phyloP scores from a whole-genome alignment of 2,797 vertebrate genomes.

The Schizopygopsis malacanthus region DNA sequence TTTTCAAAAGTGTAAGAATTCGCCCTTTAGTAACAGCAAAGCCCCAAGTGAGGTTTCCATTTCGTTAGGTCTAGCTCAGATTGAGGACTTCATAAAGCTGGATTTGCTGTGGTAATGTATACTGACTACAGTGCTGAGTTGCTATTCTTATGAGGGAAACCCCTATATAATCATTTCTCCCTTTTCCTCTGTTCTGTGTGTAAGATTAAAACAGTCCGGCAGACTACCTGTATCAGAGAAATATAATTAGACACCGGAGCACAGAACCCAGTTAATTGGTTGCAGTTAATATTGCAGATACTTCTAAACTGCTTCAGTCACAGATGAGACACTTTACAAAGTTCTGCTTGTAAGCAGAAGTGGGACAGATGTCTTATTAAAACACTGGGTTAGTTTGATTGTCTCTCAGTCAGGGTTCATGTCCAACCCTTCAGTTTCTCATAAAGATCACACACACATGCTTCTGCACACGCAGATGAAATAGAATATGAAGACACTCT shows the following conservation, averaged over 20 bases:
- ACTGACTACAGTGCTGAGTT: not conserved
- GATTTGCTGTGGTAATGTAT: not conserved
- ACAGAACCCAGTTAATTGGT: conserved; percentile 29
- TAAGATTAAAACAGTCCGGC: conserved; percentile 30
- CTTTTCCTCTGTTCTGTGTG: not conserved
- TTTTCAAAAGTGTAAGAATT: not conserved
- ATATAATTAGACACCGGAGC: not conserved
- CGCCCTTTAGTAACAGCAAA: not conserved
- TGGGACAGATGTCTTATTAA: conserved; percentile 55
- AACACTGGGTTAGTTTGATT: conserved; percentile 42
- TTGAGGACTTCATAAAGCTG: not conserved
- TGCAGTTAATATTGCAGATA: conserved; percentile 39
- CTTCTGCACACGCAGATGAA: conserved; percentile 67
- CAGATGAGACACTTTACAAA: conserved; percentile 35
- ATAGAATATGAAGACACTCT: conserved; percentile 82
- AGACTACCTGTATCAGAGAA: conserved; percentile 4
- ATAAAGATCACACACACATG: conserved; percentile 68
- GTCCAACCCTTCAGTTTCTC: conserved; percentile 59
- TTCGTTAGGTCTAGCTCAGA: not conserved
- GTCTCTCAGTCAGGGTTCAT: conserved; percentile 27
- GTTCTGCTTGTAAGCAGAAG: conserved; percentile 34
- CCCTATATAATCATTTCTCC: not conserved
- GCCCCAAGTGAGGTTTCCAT: not conserved
- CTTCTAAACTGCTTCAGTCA: conserved; percentile 27
- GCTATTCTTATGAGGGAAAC: not conserved